These are phyloP conservation scores for Hemaris fuciformis DNA, from an alignment of 2,888 invertebrate species.

Conservation along the genomic window DNA sequence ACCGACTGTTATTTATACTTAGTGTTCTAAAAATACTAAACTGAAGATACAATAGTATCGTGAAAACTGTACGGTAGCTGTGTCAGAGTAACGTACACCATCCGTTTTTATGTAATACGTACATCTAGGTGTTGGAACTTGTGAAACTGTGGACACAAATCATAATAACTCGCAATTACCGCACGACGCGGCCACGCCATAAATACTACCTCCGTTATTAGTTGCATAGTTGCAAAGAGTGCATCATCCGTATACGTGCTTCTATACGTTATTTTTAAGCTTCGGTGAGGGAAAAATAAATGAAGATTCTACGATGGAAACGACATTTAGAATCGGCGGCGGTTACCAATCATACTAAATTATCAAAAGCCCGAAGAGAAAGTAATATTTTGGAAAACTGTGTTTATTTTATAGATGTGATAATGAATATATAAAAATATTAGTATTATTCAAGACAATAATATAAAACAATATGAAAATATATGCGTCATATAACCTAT, in stretches of 20 bases:
- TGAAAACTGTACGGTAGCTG: no score
- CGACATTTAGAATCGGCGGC: background rate
- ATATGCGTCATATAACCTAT: no score
- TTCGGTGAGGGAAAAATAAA: constrained; percentile 4
- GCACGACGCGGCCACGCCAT: constrained; percentile 47
- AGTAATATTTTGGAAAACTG: no score
- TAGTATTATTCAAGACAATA: no score
- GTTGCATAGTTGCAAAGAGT: constrained; percentile 68
- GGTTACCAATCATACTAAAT: background rate
- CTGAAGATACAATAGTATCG: background rate
- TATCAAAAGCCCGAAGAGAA: background rate
- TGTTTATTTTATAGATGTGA: no score
- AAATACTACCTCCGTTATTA: constrained; percentile 64
- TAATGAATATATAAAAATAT: no score
- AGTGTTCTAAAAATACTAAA: background rate
- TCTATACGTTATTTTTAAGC: constrained; percentile 17
- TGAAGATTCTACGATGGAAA: constrained; percentile 15
- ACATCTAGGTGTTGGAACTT: background rate
- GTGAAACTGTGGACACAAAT: constrained; percentile 53
- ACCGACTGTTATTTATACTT: no score
- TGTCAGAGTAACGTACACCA: background rate
- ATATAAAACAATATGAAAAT: no score
- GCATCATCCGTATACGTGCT: constrained; percentile 22
- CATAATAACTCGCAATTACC: constrained; percentile 74
- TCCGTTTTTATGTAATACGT: background rate